phyloP scores from a whole-genome alignment of 2,113 vertebrate species.

The Ginglymostoma cirratum region DNA sequence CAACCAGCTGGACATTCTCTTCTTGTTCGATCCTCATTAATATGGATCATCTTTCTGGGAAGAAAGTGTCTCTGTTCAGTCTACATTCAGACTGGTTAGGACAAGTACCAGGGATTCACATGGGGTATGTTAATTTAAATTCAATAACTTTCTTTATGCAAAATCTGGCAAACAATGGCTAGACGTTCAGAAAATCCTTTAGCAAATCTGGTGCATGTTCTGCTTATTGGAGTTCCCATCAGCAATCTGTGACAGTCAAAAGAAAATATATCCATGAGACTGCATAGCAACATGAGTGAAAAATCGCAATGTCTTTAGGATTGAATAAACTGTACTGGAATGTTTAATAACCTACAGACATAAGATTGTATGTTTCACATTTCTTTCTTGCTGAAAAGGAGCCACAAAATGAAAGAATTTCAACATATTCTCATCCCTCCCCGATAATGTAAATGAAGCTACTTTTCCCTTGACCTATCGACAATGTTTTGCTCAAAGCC shows the following conservation, averaged over 20 bases:
- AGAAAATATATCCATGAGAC: background rate
- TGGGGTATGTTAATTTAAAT: background rate
- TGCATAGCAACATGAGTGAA: background rate
- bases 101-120: slow-evolving; percentile 10
- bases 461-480: background rate
- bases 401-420: background rate
- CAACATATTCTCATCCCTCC: background rate
- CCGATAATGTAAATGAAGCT: background rate
- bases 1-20: slow-evolving; percentile 21
- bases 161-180: background rate
- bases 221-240: background rate
- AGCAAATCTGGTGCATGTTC: background rate
- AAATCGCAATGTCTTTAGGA: background rate
- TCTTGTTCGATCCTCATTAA: background rate
- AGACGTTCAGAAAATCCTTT: background rate
- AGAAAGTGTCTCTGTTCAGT: background rate
- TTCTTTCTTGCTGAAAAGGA: background rate
- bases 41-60: background rate
- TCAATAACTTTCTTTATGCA: background rate
- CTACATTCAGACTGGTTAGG: background rate
- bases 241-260: background rate
- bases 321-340: background rate
- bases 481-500: too few species aligned
- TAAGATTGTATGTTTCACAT: background rate
- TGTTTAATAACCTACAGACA: too few species aligned